phyloP scores from a whole-genome alignment of 2,113 vertebrate species.

The Salvelinus sp. region DNA sequence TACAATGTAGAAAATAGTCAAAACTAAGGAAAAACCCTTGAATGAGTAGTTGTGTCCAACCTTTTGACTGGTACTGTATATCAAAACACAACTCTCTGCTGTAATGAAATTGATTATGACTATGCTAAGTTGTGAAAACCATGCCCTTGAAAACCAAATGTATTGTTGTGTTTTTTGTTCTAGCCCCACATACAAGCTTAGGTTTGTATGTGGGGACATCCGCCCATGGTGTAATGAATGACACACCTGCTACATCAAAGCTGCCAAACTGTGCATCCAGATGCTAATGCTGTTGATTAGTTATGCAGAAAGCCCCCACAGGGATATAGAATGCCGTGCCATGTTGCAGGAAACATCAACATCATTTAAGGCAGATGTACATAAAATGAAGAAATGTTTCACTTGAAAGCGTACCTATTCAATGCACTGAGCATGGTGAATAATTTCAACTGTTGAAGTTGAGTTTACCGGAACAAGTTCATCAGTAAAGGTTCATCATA shows the following conservation, averaged over 20 bases:
- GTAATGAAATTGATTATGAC: constrained; percentile 25
- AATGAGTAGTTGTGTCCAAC: no score
- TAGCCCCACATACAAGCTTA: constrained; percentile 10
- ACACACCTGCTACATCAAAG: constrained; percentile 71
- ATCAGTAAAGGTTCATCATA: no score
- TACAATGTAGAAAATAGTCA: no score
- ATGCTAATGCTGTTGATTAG: constrained; percentile 25
- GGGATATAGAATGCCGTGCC: neutral
- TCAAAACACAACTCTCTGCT: constrained; percentile 23
- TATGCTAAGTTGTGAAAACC: constrained; percentile 35
- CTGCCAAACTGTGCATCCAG: constrained; percentile 29
- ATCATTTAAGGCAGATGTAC: neutral
- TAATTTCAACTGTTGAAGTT: no score
- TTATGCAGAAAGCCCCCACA: neutral
- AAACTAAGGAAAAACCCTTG: no score
- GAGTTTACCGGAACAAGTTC: no score
- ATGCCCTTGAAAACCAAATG: constrained; percentile 51
- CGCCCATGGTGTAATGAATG: constrained; percentile 25
- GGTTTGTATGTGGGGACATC: constrained; percentile 15
- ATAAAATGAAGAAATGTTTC: no score
- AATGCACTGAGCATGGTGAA: no score
- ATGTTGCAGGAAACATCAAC: neutral
- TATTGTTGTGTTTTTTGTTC: constrained; percentile 44
- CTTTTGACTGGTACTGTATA: constrained; percentile 19
- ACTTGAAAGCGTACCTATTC: no score